Evolutionary conservation across 2,113 vertebrate genomes (phyloP).

Genomic region (Pholis gunnellus): DNA sequence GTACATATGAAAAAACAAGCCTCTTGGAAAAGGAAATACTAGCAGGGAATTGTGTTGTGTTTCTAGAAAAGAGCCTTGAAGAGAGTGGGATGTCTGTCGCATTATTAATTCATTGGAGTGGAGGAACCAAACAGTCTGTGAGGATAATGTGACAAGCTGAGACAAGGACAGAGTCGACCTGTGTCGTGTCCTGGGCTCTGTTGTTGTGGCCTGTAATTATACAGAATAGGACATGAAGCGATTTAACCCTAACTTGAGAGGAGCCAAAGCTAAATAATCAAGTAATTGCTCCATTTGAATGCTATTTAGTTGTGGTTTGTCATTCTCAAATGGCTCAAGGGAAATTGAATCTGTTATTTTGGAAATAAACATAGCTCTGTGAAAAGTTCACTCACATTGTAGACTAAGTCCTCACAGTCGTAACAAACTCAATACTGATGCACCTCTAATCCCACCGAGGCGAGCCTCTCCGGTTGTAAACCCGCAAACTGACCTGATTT

Average conservation of each 20-base stretch:
- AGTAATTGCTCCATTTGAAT: not conserved
- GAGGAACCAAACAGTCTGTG: slow-evolving; percentile 36
- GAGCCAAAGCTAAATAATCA: slow-evolving; percentile 8
- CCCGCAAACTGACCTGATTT: slow-evolving; percentile 36
- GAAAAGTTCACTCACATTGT: not conserved
- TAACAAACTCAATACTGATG: not conserved
- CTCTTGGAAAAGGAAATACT: slow-evolving; percentile 3
- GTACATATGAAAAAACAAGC: not conserved
- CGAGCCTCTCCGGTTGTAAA: not conserved
- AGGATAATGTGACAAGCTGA: slow-evolving; percentile 52
- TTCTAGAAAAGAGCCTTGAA: slow-evolving; percentile 16
- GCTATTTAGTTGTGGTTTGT: not conserved
- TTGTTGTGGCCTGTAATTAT: slow-evolving; percentile 17
- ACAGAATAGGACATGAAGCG: not conserved
- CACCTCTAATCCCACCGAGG: not conserved
- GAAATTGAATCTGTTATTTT: not conserved
- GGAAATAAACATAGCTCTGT: not conserved
- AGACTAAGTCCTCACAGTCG: not conserved
- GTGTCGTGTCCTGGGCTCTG: slow-evolving; percentile 4
- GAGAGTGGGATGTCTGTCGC: slow-evolving; percentile 12
- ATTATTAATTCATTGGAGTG: slow-evolving; percentile 53
- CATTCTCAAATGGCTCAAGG: not conserved
- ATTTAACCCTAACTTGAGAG: slow-evolving; percentile 12
- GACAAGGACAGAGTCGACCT: slow-evolving; percentile 39
- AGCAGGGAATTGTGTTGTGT: slow-evolving; percentile 17